Conservation (phyloP, 2,888 invertebrate species). For the Cantharis lateralis region DNA sequence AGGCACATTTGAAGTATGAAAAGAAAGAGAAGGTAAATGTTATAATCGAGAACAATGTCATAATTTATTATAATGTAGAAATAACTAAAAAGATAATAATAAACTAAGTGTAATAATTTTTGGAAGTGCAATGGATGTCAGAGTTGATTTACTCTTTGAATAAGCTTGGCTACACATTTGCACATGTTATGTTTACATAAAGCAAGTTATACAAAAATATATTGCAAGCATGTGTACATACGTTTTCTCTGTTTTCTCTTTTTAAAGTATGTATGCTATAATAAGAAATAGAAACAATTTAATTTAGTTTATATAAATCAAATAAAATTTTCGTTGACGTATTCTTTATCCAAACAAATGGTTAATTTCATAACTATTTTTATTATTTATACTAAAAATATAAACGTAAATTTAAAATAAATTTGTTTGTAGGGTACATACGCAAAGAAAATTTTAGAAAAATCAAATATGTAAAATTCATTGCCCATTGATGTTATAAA, state of each 20-base stretch:
- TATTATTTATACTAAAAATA: background rate
- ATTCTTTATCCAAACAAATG: background rate
- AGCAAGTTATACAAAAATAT: background rate
- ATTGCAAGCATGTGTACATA: slow-evolving; percentile 45
- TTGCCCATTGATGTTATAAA: too few species aligned
- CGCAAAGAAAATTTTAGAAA: too few species aligned
- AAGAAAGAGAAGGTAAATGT: background rate
- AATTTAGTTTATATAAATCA: background rate
- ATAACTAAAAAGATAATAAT: slow-evolving; percentile 4
- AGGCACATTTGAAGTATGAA: background rate
- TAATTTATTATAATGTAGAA: background rate
- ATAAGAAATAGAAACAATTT: slow-evolving; percentile 15
- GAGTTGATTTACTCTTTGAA: background rate
- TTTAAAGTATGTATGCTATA: slow-evolving; percentile 57
- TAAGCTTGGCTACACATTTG: background rate
- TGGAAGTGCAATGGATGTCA: background rate
- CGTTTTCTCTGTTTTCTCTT: slow-evolving; percentile 56
- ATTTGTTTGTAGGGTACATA: too few species aligned
- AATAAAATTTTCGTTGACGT: background rate
- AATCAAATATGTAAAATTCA: too few species aligned
- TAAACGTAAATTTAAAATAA: background rate
- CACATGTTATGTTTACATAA: background rate
- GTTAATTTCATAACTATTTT: background rate
- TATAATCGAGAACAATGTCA: background rate
- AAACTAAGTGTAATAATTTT: background rate